A percentile compares a stretch with the other conserved stretches of the same genome.
These are phyloP conservation scores for Potamilus streckersoni DNA, from an alignment of 1,140 invertebrate genomes.

Conservation along the genomic window DNA sequence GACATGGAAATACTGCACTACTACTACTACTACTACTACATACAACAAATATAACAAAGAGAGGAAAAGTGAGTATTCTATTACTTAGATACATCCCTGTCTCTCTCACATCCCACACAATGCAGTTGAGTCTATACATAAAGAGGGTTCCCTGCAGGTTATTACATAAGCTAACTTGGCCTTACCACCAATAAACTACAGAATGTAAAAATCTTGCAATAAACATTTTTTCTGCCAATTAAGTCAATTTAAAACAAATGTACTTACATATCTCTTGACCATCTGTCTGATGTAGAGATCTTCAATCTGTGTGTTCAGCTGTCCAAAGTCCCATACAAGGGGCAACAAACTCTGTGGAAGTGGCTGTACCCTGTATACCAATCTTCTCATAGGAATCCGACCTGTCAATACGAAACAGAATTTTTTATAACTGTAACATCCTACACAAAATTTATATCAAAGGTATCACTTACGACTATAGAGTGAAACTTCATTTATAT, in stretches of 20 bases:
- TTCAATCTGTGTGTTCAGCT: conserved; percentile 50
- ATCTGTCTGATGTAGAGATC: conserved; percentile 57
- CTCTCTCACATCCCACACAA: too few species aligned
- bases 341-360: conserved; percentile 59
- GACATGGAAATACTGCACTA: too few species aligned
- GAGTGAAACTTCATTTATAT: conserved; percentile 51
- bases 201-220: too few species aligned
- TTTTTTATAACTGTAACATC: conserved; percentile 39
- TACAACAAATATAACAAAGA: too few species aligned
- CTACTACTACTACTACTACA: too few species aligned
- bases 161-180: too few species aligned
- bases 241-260: not conserved
- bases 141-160: too few species aligned
- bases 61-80: too few species aligned
- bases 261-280: conserved; percentile 48
- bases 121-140: too few species aligned
- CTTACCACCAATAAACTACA: too few species aligned
- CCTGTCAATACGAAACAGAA: conserved; percentile 7
- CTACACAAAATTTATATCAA: conserved; percentile 46
- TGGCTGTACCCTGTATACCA: conserved; percentile 61
- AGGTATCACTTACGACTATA: conserved; percentile 59
- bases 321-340: conserved; percentile 64
- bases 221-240: too few species aligned
- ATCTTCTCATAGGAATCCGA: conserved; percentile 56
- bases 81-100: too few species aligned